These are phyloP conservation scores for Fulica atra DNA, from an alignment of 2,113 vertebrate genomes.

Conservation along the genomic window DNA sequence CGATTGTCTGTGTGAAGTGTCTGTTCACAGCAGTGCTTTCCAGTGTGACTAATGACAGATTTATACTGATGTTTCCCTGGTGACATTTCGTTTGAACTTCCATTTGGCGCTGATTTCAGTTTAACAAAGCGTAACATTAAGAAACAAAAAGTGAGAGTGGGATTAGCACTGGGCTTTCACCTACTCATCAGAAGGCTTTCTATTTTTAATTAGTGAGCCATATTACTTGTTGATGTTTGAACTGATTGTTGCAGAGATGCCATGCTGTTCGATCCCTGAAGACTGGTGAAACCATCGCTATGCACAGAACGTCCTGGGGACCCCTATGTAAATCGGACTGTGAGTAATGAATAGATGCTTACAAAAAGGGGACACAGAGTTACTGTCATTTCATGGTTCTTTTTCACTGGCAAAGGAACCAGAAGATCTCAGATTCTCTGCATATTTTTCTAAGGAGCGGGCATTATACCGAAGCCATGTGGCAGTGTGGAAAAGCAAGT, in stretches of 20 bases:
- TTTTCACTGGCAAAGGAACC: background rate
- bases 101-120: background rate
- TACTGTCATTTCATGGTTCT: background rate
- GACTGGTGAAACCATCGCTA: slow-evolving; percentile 14
- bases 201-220: background rate
- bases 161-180: background rate
- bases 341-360: slow-evolving; percentile 17
- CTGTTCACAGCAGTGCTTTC: background rate
- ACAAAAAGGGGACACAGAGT: background rate
- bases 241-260: slow-evolving; percentile 57
- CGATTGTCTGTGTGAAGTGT: background rate
- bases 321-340: slow-evolving; percentile 31
- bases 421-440: background rate
- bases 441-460: background rate
- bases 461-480: background rate
- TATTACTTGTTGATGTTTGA: background rate
- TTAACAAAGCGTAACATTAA: background rate
- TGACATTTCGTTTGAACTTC: background rate
- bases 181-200: background rate
- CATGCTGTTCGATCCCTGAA: background rate
- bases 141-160: background rate
- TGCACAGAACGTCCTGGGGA: slow-evolving; percentile 53
- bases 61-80: background rate
- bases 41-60: background rate
- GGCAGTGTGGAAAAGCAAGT: background rate